These are phyloP conservation scores for Cosmia trapezina DNA, from an alignment of 2,888 invertebrate species.

Conservation along the genomic window DNA sequence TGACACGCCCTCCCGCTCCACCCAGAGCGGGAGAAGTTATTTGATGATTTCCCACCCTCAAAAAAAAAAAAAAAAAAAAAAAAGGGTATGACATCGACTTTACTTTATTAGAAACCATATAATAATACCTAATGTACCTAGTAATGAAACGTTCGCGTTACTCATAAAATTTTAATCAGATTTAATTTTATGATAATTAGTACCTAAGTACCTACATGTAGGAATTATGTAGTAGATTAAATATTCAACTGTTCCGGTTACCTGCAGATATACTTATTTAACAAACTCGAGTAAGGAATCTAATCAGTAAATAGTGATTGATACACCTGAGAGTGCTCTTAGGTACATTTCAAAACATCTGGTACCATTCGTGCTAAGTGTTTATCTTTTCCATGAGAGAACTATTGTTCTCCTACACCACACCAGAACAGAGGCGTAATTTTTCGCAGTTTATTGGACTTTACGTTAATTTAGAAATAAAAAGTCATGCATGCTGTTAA, in stretches of 20 bases:
- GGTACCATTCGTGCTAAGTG: slow-evolving; percentile 68
- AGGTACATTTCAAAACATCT: slow-evolving; percentile 72
- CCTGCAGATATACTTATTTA: slow-evolving; percentile 13
- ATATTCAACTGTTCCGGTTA: slow-evolving; percentile 7
- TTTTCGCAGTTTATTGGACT: slow-evolving; percentile 72
- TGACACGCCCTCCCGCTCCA: too few relatives aligned
- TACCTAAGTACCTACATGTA: neutral
- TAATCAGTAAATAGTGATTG: slow-evolving; percentile 12
- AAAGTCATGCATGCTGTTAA: slow-evolving; percentile 61
- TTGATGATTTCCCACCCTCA: too few relatives aligned
- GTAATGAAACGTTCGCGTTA: neutral
- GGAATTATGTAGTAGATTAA: slow-evolving; percentile 4
- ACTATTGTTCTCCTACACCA: too few relatives aligned
- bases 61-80: too few relatives aligned
- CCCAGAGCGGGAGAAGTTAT: too few relatives aligned
- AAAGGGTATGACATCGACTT: slow-evolving; percentile 24
- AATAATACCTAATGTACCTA: too few relatives aligned
- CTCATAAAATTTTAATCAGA: slow-evolving; percentile 9
- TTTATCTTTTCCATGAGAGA: slow-evolving; percentile 77
- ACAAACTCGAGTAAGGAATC: slow-evolving; percentile 4
- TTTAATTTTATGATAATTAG: slow-evolving; percentile 19
- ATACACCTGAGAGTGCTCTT: slow-evolving; percentile 40
- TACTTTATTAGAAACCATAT: slow-evolving; percentile 17
- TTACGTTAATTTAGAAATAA: slow-evolving; percentile 73
- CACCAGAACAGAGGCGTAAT: slow-evolving; percentile 68